Conservation (phyloP, 2,888 invertebrate genomes). For the Flabesymbios commensalis region DNA sequence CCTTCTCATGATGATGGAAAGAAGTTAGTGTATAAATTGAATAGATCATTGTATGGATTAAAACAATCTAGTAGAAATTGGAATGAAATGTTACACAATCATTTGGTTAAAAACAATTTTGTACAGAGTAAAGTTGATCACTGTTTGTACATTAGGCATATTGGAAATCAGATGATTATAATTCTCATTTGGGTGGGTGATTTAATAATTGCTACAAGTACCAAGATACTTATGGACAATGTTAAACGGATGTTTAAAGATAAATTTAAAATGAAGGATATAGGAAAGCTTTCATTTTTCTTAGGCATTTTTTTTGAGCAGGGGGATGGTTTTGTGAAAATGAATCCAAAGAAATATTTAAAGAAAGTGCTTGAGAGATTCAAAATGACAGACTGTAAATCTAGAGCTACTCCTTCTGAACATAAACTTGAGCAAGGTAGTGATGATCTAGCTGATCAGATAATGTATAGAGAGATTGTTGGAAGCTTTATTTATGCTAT, state of each 20-base stretch:
- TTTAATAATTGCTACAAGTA: conserved; percentile 3
- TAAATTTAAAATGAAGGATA: conserved; percentile 29
- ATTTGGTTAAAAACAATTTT: conserved; percentile 19
- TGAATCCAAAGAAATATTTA: conserved; percentile 4
- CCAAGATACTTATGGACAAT: not conserved
- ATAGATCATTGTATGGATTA: conserved; percentile 33
- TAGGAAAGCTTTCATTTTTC: conserved; percentile 17
- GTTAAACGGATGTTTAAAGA: not conserved
- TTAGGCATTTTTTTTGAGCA: conserved; percentile 23
- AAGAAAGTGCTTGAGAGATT: not conserved
- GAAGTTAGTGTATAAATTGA: conserved; percentile 22
- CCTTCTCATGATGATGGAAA: conserved; percentile 1
- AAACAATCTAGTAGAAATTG: conserved; percentile 34
- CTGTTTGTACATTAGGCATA: not conserved
- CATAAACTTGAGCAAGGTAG: not conserved
- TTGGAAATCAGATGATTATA: not conserved
- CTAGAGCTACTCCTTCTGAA: not conserved
- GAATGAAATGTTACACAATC: conserved; percentile 22
- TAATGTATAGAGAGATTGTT: not conserved
- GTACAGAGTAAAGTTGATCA: not conserved
- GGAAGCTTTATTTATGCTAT: conserved; percentile 21
- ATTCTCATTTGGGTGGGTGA: conserved; percentile 1
- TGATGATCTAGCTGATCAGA: not conserved
- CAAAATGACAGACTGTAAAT: conserved; percentile 1
- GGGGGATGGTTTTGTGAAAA: not conserved